Evolutionary conservation across 2,888 invertebrate species (phyloP).

Genomic region (Girardia tigrina): DNA sequence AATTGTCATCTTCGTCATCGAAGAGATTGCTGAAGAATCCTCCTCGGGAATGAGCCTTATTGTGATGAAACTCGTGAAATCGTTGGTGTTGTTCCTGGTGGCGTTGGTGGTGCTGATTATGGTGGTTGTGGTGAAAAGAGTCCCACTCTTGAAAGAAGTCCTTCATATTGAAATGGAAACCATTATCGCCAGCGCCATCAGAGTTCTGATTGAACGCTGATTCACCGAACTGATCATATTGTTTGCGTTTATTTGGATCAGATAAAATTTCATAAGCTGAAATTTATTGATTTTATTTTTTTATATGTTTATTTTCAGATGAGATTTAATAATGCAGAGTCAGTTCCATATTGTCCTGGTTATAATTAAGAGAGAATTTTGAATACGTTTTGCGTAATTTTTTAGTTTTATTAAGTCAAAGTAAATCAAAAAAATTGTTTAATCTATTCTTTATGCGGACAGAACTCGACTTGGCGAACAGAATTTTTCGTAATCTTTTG

Average conservation of each 20-base stretch:
- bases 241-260: background rate
- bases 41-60: background rate
- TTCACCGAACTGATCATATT: background rate
- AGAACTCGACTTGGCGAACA: too few species aligned
- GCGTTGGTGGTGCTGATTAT: too few species aligned
- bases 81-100: too few species aligned
- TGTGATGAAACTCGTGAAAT: too few species aligned
- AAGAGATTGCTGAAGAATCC: background rate
- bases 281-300: background rate
- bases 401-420: too few species aligned
- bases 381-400: too few species aligned
- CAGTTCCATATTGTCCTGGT: background rate
- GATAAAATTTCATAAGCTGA: slow-evolving; percentile 1
- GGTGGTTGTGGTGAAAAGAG: background rate
- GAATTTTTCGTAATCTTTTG: too few species aligned
- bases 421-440: too few species aligned
- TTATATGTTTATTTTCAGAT: too few species aligned
- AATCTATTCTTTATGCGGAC: too few species aligned
- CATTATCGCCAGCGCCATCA: background rate
- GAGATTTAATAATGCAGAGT: too few species aligned
- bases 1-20: background rate
- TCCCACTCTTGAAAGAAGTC: slow-evolving; percentile 9
- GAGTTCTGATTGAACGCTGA: background rate
- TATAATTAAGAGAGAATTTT: background rate
- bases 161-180: slow-evolving; percentile 14